phyloP scores from a whole-genome alignment of 2,888 invertebrate genomes.

The Orthosia cruda region DNA sequence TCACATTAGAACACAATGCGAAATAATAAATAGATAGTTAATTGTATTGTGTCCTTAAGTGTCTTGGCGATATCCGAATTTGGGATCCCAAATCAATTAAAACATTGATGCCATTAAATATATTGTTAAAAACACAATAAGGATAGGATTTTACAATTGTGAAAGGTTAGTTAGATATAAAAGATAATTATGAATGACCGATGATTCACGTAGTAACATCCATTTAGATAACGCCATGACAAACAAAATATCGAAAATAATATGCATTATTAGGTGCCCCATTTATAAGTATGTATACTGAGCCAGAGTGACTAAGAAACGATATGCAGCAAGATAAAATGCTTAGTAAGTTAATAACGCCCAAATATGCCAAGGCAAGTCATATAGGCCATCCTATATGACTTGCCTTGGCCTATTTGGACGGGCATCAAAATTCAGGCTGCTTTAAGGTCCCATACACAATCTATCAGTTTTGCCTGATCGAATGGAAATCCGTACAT shows the following conservation, averaged over 20 bases:
- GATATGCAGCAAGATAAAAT: background rate
- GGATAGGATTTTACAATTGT: background rate
- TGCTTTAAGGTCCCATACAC: background rate
- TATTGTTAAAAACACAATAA: conserved; percentile 3
- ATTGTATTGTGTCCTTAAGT: conserved; percentile 9
- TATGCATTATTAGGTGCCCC: background rate
- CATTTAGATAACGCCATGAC: background rate
- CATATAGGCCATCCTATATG: background rate
- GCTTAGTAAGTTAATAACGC: conserved; percentile 13
- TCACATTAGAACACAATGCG: conserved; percentile 13
- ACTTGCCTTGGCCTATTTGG: conserved; percentile 35
- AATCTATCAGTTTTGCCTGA: conserved; percentile 3
- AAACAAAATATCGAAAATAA: too few species aligned
- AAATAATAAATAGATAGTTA: background rate
- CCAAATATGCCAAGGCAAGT: too few species aligned
- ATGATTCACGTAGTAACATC: background rate
- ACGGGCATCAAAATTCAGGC: conserved; percentile 7
- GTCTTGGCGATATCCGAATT: background rate
- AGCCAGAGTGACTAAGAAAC: conserved; percentile 6
- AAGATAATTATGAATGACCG: conserved; percentile 1
- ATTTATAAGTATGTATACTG: background rate
- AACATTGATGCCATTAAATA: conserved; percentile 6
- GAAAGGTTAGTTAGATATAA: conserved; percentile 10
- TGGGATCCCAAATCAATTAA: background rate
- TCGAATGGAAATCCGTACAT: conserved; percentile 15